A percentile compares a stretch with the other conserved stretches of the same genome.
Evolutionary conservation across 2,113 vertebrate species (phyloP).

Genomic region (Peromyscus leucopus): DNA sequence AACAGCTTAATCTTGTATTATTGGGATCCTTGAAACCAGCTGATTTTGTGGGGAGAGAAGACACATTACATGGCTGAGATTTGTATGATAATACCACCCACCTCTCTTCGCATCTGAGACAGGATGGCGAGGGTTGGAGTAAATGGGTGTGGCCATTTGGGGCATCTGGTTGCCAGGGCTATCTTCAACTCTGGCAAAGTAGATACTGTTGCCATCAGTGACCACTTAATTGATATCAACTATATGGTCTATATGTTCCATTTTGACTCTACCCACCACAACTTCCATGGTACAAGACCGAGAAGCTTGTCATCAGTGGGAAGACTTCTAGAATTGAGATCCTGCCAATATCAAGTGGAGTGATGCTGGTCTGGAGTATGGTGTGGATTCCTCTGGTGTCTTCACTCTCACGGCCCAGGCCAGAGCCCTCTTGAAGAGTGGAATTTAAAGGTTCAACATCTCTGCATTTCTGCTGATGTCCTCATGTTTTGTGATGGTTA

Average conservation of each 20-base stretch:
- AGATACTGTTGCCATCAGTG: neutral
- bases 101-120: neutral
- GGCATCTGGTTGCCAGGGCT: neutral
- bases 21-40: conserved; percentile 23
- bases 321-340: neutral
- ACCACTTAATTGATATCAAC: neutral
- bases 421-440: neutral
- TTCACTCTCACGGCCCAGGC: neutral
- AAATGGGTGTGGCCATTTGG: neutral
- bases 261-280: neutral
- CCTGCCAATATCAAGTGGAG: no score
- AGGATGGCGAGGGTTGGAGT: neutral
- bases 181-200: neutral
- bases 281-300: neutral
- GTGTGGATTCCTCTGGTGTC: neutral
- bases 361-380: neutral
- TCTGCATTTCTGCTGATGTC: neutral
- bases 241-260: neutral
- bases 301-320: neutral
- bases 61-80: neutral
- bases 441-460: no score
- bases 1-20: neutral
- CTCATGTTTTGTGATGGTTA: neutral
- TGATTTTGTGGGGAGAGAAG: neutral
- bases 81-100: neutral